Base-by-base conservation (phyloP, 92 coral and sea anemone genomes). In the Phenganax subtilis region DNA sequence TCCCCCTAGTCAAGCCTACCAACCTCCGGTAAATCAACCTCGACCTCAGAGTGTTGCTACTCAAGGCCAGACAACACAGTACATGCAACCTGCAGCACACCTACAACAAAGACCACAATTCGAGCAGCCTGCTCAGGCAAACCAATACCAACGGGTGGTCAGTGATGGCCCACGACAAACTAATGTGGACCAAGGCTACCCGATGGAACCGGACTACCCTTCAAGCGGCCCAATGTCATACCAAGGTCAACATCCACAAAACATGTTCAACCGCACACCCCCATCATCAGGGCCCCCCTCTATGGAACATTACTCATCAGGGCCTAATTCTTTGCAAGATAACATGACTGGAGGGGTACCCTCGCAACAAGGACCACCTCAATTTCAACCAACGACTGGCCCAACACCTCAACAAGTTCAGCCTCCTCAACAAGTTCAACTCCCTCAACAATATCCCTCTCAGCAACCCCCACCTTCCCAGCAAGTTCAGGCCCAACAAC, bases 381-480 rank as follows among this genome's bases (percentile, higher is more conserved):
- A 89, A 20, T 88, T 71, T 31, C 90, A 85, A 56, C 55, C 82
- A 30, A 67, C 81, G 14, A 73, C 82, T 6, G 83, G 83, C 8
- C 84, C 86, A 47, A 85, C 85, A 27, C 90, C 88, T 12, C 85
- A 54, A 60, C 81, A 53, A 81, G 77, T 37, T 37, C 47, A 37
- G 20, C 88, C 85, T 27, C 88, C 88, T 12, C 85, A 54, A 60
- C 81, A 53, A 81, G 77, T 31, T 78, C 85, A 68, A 58, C 87
- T 27, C 55, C 89, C 75, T 9, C 81, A 55, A 71, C 71, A 63
- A 15, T 84, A 9, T 81, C 75, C 63, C 62, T 75, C 79, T 82
- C 83, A 87, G 60, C 85, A 80, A 75, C 91, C 86, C 27, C 72
- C 89, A 15, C 86, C 87, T 30, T 71, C 82, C 16, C 90, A 85